Base-by-base conservation (phyloP, 2,888 invertebrate species). In the Aspidiotus rigidus region DNA sequence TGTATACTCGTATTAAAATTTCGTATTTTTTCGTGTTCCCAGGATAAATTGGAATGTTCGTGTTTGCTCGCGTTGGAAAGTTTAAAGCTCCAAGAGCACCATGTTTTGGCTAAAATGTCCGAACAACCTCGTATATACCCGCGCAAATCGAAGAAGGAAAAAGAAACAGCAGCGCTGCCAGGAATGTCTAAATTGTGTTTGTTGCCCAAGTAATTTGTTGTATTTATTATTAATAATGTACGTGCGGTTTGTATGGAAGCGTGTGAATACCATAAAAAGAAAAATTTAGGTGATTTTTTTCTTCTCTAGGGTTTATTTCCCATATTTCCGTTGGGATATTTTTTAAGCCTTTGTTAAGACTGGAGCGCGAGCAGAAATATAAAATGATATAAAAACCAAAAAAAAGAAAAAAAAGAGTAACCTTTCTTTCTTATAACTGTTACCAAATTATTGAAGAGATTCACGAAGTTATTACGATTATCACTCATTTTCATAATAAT, bases 21-120 rank as follows among this genome's bases (percentile, higher is more conserved):
- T 5, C 5, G 28, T 28, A 1, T 28, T 49, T n/a, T 49, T 13
- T 49, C 6, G 10, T 60, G 16, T 62, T 44, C 7, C n/a, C 66
- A 66, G 66, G 44, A 66, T 60, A 66, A 66, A 66, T 10, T 59
- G 1, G 66, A 66, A 59, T 66, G 66, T 28, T 66, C 66, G 39
- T 66, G 66, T 17, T 44, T 66, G 11, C 39, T 42, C 49, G 66
- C 57, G n/a, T 28, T 66, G 49, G 66, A 66, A 49, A 66, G 59
- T 15, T 49, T 66, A 7, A 66, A 66, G 59, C 57, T 66, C 7
- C 57, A 66, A 59, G 66, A 66, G 39, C 66, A 66, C 49, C 41
- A 66, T 49, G 59, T 59, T 7, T 49, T 66, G 17, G 66, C 49
- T 8, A 66, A 60, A 49, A 59, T 66, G n/a, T 59, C 66, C 59